These are phyloP conservation scores for Andinoacara biseriatus DNA, from an alignment of 2,113 vertebrate genomes.

Conservation along the genomic window DNA sequence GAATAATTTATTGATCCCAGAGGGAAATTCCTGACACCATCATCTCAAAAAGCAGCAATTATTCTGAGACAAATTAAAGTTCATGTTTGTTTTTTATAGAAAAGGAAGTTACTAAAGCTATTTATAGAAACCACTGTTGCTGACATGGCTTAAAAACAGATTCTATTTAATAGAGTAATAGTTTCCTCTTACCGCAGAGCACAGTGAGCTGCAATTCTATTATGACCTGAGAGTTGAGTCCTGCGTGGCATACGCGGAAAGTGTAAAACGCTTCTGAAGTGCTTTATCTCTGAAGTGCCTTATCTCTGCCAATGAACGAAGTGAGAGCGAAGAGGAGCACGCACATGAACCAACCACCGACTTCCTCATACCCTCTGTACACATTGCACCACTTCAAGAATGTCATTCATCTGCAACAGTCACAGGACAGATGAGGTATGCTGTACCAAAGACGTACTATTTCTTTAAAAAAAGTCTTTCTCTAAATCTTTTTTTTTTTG, in stretches of 20 bases:
- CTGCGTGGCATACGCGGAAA: rapidly evolving
- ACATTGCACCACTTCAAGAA: slow-evolving; percentile 34
- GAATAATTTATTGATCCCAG: too few relatives aligned
- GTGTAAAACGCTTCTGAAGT: rapidly evolving
- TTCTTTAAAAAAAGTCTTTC: neutral
- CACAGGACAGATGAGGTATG: neutral
- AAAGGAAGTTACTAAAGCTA: neutral
- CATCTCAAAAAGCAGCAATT: neutral
- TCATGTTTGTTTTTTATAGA: neutral
- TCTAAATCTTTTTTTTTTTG: neutral
- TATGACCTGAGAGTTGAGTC: neutral
- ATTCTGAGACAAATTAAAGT: neutral
- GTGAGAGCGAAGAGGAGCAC: neutral
- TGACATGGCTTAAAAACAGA: neutral
- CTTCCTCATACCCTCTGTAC: slow-evolving; percentile 20
- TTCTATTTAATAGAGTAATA: neutral
- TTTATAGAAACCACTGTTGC: neutral
- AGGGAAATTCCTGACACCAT: neutral
- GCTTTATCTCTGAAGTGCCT: too few relatives aligned
- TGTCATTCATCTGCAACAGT: neutral
- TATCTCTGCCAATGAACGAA: neutral
- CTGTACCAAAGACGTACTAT: neutral
- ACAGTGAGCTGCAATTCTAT: neutral
- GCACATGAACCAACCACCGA: neutral
- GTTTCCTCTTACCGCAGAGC: slow-evolving; percentile 11